These are phyloP conservation scores for Lycaon pictus DNA, from an alignment of 2,113 vertebrate species.

Conservation along the genomic window DNA sequence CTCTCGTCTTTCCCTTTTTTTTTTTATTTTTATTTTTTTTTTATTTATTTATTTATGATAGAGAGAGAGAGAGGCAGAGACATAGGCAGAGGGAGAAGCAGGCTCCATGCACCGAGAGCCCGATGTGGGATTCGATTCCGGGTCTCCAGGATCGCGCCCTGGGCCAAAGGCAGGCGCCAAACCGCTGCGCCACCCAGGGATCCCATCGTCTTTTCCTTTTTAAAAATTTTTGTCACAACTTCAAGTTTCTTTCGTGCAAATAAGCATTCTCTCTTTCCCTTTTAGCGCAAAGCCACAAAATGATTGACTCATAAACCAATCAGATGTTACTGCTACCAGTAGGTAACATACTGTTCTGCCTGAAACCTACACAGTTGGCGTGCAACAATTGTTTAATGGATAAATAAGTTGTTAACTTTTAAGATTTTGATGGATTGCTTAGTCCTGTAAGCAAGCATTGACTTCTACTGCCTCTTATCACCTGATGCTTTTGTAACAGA, in stretches of 20 bases:
- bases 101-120: too few species aligned
- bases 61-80: too few species aligned
- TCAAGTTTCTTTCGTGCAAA: not conserved
- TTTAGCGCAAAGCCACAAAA: not conserved
- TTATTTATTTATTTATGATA: too few species aligned
- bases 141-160: too few species aligned
- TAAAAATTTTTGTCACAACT: not conserved
- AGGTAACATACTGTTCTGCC: not conserved
- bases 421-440: not conserved
- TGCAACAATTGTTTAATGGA: constrained; percentile 5
- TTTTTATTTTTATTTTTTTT: too few species aligned
- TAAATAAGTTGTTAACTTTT: constrained; percentile 34
- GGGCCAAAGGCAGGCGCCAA: too few species aligned
- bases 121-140: too few species aligned
- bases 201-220: not conserved
- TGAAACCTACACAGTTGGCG: not conserved
- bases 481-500: not conserved
- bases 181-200: too few species aligned
- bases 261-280: not conserved
- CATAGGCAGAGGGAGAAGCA: too few species aligned
- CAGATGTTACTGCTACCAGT: not conserved
- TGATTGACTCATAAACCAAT: not conserved
- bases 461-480: not conserved
- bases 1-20: not conserved
- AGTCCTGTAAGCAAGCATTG: constrained; percentile 1